These are phyloP conservation scores for Apocheima hispidaria DNA, from an alignment of 2,888 invertebrate species.

Conservation along the genomic window DNA sequence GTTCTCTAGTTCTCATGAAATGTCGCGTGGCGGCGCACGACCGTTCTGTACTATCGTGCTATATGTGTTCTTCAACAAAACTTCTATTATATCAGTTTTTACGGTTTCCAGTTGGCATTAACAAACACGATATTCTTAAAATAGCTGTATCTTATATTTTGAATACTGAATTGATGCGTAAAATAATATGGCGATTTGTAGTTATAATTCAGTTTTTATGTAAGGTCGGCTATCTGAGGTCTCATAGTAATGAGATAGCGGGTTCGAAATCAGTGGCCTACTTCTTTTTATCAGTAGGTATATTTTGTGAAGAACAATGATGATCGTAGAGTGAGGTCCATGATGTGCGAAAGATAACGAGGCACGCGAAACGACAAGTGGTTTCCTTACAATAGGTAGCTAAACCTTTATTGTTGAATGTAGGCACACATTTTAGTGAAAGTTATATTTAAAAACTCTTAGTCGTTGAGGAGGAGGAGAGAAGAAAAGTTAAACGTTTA, in stretches of 20 bases:
- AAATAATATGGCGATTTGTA: background rate
- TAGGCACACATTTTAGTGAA: too few species aligned
- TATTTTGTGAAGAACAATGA: background rate
- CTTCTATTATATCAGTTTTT: background rate
- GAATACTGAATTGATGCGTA: conserved; percentile 15
- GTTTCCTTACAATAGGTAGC: background rate
- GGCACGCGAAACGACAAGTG: background rate
- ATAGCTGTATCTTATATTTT: conserved; percentile 16
- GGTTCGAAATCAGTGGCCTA: conserved; percentile 16
- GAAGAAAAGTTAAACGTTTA: too few species aligned
- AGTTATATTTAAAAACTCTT: too few species aligned
- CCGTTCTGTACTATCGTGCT: background rate
- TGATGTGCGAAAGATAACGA: background rate
- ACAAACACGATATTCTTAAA: conserved; percentile 9
- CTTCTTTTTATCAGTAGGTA: conserved; percentile 5
- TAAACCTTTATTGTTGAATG: too few species aligned
- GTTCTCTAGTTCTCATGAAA: background rate
- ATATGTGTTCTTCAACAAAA: background rate
- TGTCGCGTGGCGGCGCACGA: conserved; percentile 6
- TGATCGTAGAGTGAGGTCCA: background rate
- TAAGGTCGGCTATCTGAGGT: conserved; percentile 7
- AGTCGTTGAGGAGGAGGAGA: too few species aligned
- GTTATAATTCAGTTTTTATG: conserved; percentile 7
- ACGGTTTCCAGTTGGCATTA: conserved; percentile 12
- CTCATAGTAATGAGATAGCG: conserved; percentile 5